Percentiles rank a stretch among this genome's conserved stretches.
phyloP scores from a whole-genome alignment of 2,888 invertebrate genomes.

The Anticlea derivata region DNA sequence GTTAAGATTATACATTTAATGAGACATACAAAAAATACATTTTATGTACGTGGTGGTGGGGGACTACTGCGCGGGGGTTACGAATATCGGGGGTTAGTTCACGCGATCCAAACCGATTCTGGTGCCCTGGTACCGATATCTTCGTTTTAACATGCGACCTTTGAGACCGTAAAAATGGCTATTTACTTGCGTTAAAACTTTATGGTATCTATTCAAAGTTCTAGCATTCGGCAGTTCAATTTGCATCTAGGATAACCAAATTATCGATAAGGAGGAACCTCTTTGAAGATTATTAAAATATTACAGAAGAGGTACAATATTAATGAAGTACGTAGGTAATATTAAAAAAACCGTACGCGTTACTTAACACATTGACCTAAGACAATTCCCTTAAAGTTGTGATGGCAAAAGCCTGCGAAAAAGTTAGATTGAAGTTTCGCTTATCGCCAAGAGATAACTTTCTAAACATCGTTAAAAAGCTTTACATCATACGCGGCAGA shows the following conservation, averaged over 20 bases:
- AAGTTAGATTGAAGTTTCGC: too few species aligned
- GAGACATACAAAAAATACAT: constrained; percentile 33
- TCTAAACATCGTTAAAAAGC: constrained; percentile 23
- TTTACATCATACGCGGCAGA: constrained; percentile 19
- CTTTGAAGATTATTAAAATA: too few species aligned
- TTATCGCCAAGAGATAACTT: constrained; percentile 19
- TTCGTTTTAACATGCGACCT: constrained; percentile 72
- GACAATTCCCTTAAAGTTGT: too few species aligned
- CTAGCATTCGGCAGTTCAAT: background rate
- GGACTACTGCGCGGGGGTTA: too few species aligned
- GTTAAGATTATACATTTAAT: constrained; percentile 22
- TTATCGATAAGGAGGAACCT: background rate
- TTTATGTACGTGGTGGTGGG: constrained; percentile 41
- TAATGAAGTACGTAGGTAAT: too few species aligned
- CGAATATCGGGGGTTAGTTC: too few species aligned
- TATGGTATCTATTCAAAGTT: constrained; percentile 11
- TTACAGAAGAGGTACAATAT: too few species aligned
- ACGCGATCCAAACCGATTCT: constrained; percentile 70
- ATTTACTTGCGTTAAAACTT: constrained; percentile 29
- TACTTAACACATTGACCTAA: too few species aligned
- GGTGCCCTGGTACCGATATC: constrained; percentile 66
- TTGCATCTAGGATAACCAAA: constrained; percentile 4
- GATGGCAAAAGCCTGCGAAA: too few species aligned
- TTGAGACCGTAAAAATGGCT: constrained; percentile 54
- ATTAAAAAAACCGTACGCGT: too few species aligned